phyloP scores from a whole-genome alignment of 2,888 invertebrate genomes.

The Cenopis cana region DNA sequence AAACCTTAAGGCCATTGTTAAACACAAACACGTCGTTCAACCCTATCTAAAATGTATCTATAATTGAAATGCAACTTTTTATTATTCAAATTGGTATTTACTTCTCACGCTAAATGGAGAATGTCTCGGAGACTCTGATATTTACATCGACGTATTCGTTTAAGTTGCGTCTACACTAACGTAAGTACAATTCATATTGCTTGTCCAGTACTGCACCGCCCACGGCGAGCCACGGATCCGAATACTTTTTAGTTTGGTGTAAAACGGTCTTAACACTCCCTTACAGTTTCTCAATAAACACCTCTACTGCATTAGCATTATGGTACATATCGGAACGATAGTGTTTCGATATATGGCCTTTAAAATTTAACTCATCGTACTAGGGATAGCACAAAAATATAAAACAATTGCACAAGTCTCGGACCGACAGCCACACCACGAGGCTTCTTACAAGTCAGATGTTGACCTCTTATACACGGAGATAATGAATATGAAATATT shows the following conservation, averaged over 20 bases:
- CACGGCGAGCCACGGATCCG: slow-evolving; percentile 70
- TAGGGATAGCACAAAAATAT: slow-evolving; percentile 71
- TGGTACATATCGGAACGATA: not conserved
- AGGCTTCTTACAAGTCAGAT: slow-evolving; percentile 60
- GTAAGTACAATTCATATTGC: slow-evolving; percentile 76
- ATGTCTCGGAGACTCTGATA: slow-evolving; percentile 63
- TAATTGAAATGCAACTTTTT: slow-evolving; percentile 40
- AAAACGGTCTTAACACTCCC: slow-evolving; percentile 45
- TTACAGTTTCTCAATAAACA: slow-evolving; percentile 38
- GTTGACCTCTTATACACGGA: slow-evolving; percentile 58
- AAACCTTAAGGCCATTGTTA: slow-evolving; percentile 48
- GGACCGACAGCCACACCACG: slow-evolving; percentile 67
- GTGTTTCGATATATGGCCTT: not conserved
- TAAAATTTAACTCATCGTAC: slow-evolving; percentile 7
- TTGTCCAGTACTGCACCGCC: slow-evolving; percentile 78
- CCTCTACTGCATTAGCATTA: slow-evolving; percentile 32
- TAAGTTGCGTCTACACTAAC: slow-evolving; percentile 58
- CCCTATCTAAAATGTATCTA: slow-evolving; percentile 48
- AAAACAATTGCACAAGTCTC: slow-evolving; percentile 78
- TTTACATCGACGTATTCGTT: slow-evolving; percentile 61
- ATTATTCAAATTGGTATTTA: slow-evolving; percentile 42
- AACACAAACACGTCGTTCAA: slow-evolving; percentile 33
- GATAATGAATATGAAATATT: slow-evolving; percentile 62
- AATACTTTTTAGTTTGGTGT: slow-evolving; percentile 51
- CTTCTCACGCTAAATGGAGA: slow-evolving; percentile 60